Evolutionary conservation across 2,113 vertebrate species (phyloP).

Genomic region (Mobula hypostoma): DNA sequence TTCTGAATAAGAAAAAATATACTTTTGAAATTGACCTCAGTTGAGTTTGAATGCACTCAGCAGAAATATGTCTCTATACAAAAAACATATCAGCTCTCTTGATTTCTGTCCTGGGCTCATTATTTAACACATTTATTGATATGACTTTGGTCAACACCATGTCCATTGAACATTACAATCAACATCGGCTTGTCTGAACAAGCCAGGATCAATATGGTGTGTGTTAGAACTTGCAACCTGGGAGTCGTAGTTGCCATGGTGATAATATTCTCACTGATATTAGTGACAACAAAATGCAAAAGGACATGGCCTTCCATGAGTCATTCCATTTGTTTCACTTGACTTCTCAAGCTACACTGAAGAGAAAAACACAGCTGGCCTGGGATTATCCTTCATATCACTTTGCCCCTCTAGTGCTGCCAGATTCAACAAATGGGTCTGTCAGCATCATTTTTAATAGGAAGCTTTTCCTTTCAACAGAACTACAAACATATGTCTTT

Average conservation of each 20-base stretch:
- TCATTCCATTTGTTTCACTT: conserved; percentile 34
- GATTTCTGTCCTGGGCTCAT: neutral
- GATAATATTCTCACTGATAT: conserved; percentile 33
- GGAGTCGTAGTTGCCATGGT: conserved; percentile 30
- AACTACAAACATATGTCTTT: neutral
- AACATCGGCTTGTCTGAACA: conserved; percentile 6
- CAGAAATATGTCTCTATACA: neutral
- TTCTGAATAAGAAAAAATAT: neutral
- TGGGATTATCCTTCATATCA: conserved; percentile 35
- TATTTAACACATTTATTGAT: neutral
- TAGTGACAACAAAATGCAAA: conserved; percentile 21
- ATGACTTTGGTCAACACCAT: neutral
- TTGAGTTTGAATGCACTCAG: neutral
- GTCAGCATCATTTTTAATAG: neutral
- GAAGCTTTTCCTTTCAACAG: neutral
- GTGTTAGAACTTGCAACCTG: conserved; percentile 18
- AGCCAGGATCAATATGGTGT: neutral
- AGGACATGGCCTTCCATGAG: neutral
- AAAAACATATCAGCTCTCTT: neutral
- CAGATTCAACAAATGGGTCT: conserved; percentile 3
- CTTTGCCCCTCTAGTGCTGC: neutral
- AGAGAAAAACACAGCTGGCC: conserved; percentile 28
- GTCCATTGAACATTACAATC: neutral
- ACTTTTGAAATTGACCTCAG: neutral
- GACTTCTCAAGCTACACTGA: conserved; percentile 14